Conservation (phyloP, 2,888 invertebrate species). For the Caenorhabditis angaria region DNA sequence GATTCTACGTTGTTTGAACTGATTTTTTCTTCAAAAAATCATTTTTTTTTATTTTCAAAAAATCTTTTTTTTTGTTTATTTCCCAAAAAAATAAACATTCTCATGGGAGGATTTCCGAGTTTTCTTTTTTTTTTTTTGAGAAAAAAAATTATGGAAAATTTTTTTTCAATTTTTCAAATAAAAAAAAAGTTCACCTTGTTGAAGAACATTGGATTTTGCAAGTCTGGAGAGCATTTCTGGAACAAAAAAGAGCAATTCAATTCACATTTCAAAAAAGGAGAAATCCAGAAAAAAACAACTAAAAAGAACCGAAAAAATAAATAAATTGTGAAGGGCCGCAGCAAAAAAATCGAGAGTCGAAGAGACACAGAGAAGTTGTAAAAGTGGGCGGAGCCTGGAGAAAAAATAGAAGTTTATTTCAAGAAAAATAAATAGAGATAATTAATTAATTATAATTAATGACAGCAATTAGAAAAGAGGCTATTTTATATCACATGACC, state of each 20-base stretch:
- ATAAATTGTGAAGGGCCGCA: conserved; percentile 3
- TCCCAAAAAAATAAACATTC: background rate
- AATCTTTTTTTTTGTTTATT: background rate
- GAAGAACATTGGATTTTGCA: conserved; percentile 24
- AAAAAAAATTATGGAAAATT: background rate
- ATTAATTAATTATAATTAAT: no score
- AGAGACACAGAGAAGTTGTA: background rate
- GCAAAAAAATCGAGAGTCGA: background rate
- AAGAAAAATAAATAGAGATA: no score
- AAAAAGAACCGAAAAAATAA: background rate
- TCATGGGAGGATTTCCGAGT: background rate
- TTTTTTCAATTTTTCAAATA: background rate
- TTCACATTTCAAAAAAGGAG: background rate
- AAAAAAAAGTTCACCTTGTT: conserved; percentile 25
- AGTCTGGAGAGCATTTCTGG: conserved; percentile 38
- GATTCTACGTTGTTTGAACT: background rate
- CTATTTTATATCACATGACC: background rate
- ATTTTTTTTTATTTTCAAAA: background rate
- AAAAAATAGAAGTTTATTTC: no score
- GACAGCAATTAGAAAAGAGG: no score
- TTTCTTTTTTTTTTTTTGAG: background rate
- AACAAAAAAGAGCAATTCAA: conserved; percentile 2
- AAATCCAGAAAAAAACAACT: conserved; percentile 3
- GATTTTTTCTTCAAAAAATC: background rate
- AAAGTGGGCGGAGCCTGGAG: background rate